Evolutionary conservation across 2,797 vertebrate species (phyloP).

Genomic region (Epinephelus awoara): DNA sequence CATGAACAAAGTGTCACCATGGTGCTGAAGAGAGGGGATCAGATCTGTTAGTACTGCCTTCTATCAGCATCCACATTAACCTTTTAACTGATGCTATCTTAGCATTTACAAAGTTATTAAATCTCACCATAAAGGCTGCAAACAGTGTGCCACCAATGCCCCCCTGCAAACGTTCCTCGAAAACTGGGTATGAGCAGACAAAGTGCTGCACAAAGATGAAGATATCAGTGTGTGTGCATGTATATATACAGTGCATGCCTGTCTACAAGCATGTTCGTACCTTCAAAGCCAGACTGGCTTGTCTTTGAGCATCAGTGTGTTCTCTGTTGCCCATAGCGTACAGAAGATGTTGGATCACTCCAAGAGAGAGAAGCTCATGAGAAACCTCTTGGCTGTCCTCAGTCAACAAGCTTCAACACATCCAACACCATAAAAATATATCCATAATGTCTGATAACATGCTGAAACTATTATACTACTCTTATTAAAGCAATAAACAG

Average conservation of each 20-base stretch:
- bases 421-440: neutral
- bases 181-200: constrained; percentile 78
- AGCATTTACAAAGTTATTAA: neutral
- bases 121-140: constrained; percentile 85
- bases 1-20: constrained; percentile 84
- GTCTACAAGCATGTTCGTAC: constrained; percentile 62
- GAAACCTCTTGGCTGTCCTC: constrained; percentile 78
- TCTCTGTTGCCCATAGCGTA: constrained; percentile 87
- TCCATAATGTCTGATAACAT: neutral
- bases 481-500: neutral
- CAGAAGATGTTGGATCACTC: constrained; percentile 86
- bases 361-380: constrained; percentile 85
- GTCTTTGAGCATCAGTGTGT: constrained; percentile 87
- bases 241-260: neutral
- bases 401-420: constrained; percentile 83
- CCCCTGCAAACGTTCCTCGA: constrained; percentile 79
- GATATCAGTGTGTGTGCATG: constrained; percentile 1
- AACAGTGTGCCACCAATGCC: constrained; percentile 86
- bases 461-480: neutral
- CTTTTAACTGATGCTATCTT: neutral
- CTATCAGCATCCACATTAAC: neutral
- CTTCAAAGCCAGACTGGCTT: constrained; percentile 88
- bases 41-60: neutral
- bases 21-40: constrained; percentile 72
- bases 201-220: constrained; percentile 82